Evolutionary conservation across 2,113 vertebrate genomes (phyloP), one percentile per base, ranked within the genome.

Genomic region (Dromas ardeola): DNA sequence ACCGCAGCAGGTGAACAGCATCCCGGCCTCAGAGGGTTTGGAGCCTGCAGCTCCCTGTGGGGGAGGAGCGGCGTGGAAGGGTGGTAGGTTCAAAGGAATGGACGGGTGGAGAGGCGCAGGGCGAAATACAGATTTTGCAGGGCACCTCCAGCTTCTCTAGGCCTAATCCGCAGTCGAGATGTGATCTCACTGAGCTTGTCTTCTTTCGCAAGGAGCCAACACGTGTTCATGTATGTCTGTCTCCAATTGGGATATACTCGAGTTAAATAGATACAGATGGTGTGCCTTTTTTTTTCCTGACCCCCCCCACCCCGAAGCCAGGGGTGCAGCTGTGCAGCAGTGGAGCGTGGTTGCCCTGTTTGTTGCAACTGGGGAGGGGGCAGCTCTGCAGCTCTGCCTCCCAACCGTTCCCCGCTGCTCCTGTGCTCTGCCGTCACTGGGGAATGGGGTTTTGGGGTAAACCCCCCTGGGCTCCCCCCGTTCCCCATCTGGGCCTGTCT

Each of bases 361-460:
- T 4, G 0, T 36, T 42, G 22, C n/a, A 22, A 2, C 32, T 18
- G 19, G 13, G 6, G 40, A 59, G 58, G 25, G 21, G 49, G 12
- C 20, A n/a, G n/a, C n/a, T n/a, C n/a, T n/a, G n/a, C n/a, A 61
- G 40, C 55, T 59, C 42, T 58, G 56, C 36, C 11, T 45, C 23
- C 43, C 62, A 26, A 43, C 29, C 0, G 0, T 50, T 66, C 43
- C 38, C 47, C 3, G 5, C 8, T 0, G 40, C 40, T 40, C 40
- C 40, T 40, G 40, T 40, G 40, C 65, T 77, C 58, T 62, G 86
- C 56, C 1, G 1, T 47, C 74, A 13, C 30, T 13, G 50, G 19
- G 40, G n/a, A 79, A n/a, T 2, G 0, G 32, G 12, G 6, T 66
- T 65, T 70, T 83, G 72, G n/a, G 55, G 42, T 38, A 36, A 36